phyloP scores from a whole-genome alignment of 2,797 vertebrate species.

The Catamblyrhynchus diadema region DNA sequence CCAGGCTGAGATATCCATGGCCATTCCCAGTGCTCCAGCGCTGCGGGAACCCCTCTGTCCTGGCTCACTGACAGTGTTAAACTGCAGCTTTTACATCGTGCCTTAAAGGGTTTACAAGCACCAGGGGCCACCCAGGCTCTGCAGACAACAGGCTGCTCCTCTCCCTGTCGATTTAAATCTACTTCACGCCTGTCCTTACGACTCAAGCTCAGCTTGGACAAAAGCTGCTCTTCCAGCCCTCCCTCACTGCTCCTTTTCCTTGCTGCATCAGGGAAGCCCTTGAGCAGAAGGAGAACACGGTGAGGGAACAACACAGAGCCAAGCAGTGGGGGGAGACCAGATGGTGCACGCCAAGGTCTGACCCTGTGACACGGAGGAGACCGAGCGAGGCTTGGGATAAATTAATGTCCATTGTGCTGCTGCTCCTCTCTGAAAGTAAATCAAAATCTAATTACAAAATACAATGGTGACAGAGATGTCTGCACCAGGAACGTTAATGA shows the following conservation, averaged over 20 bases:
- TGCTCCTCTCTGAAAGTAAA: conserved; percentile 27
- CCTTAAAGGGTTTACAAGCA: conserved; percentile 62
- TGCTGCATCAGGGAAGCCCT: neutral
- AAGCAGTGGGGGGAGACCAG: neutral
- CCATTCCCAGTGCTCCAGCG: rapidly evolving
- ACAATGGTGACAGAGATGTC: conserved; percentile 32
- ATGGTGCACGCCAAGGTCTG: conserved; percentile 14
- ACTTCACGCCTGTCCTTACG: conserved; percentile 20
- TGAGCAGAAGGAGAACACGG: neutral
- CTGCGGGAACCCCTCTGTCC: neutral
- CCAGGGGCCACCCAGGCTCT: conserved; percentile 44
- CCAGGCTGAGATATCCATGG: neutral
- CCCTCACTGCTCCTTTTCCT: neutral
- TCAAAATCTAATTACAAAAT: conserved; percentile 58
- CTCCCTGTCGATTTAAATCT: neutral
- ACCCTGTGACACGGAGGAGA: neutral
- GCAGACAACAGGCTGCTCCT: conserved; percentile 4
- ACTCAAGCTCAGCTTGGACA: neutral
- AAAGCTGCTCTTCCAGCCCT: neutral
- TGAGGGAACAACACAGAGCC: neutral
- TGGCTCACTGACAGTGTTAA: neutral
- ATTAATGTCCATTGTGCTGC: conserved; percentile 16
- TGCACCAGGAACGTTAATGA: neutral
- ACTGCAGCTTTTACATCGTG: neutral
- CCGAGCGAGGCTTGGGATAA: neutral